A percentile compares a stretch with the other conserved stretches of the same genome.
These are phyloP conservation scores for Synergus umbraculus DNA, from an alignment of 2,888 invertebrate genomes.

Conservation along the genomic window DNA sequence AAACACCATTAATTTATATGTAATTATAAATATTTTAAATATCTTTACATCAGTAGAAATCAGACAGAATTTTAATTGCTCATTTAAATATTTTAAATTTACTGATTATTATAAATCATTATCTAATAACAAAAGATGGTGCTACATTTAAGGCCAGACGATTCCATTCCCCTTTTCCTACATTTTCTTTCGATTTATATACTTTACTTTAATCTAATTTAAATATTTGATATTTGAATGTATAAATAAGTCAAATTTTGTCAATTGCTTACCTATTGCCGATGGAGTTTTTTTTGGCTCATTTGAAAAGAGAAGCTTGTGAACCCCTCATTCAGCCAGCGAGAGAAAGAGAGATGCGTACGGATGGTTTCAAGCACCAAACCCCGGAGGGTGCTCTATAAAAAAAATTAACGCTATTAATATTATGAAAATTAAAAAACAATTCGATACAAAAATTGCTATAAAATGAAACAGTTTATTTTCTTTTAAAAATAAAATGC, in stretches of 20 bases:
- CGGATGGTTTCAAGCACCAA: slow-evolving; percentile 73
- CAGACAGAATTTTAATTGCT: slow-evolving; percentile 34
- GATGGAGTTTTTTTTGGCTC: slow-evolving; percentile 22
- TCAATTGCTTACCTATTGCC: slow-evolving; percentile 18
- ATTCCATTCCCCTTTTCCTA: slow-evolving; percentile 7
- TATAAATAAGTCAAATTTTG: background rate
- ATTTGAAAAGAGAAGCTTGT: slow-evolving; percentile 5
- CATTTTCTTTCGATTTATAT: background rate
- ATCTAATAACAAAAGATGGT: no score
- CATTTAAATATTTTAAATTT: slow-evolving; percentile 13
- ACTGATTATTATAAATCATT: no score
- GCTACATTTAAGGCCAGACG: background rate
- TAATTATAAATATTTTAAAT: background rate
- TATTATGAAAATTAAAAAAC: slow-evolving; percentile 8
- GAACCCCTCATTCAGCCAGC: slow-evolving; percentile 51
- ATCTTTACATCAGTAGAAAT: background rate
- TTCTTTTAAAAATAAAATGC: background rate
- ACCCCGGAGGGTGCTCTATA: slow-evolving; percentile 75
- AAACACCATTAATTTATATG: background rate
- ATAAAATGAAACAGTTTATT: no score
- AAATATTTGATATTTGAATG: background rate
- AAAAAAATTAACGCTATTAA: slow-evolving; percentile 58
- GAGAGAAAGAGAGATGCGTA: slow-evolving; percentile 62
- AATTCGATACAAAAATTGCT: background rate
- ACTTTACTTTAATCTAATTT: background rate